Conservation (phyloP, 2,888 invertebrate genomes). For the Acleris laterana region DNA sequence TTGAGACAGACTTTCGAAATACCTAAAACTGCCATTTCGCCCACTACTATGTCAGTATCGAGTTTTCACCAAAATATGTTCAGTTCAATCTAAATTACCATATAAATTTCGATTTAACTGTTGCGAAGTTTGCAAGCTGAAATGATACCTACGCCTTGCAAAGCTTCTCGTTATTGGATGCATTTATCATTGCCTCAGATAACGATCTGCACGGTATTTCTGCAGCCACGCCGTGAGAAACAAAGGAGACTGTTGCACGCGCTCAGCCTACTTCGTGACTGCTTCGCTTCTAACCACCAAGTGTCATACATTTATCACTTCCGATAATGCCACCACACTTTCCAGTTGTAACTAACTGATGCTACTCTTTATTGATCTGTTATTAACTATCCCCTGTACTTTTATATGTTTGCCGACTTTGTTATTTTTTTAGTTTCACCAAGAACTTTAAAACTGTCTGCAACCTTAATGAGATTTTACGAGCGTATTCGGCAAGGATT, state of each 20-base stretch:
- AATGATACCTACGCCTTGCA: slow-evolving; percentile 35
- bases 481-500: slow-evolving; percentile 20
- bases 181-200: slow-evolving; percentile 71
- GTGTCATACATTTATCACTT: slow-evolving; percentile 41
- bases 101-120: slow-evolving; percentile 25
- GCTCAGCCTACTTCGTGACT: slow-evolving; percentile 63
- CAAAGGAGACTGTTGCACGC: slow-evolving; percentile 53
- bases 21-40: slow-evolving; percentile 17
- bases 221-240: slow-evolving; percentile 75
- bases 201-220: slow-evolving; percentile 66
- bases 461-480: slow-evolving; percentile 17
- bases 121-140: slow-evolving; percentile 22
- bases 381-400: slow-evolving; percentile 14
- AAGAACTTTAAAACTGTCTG: slow-evolving; percentile 24
- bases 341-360: slow-evolving; percentile 26
- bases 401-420: slow-evolving; percentile 6
- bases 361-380: slow-evolving; percentile 28
- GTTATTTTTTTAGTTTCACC: slow-evolving; percentile 11
- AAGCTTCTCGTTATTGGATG: slow-evolving; percentile 49
- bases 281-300: slow-evolving; percentile 50
- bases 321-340: slow-evolving; percentile 48
- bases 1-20: slow-evolving; percentile 14
- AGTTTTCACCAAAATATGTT: slow-evolving; percentile 48
- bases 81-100: slow-evolving; percentile 7
- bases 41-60: slow-evolving; percentile 42